Conservation (phyloP, 1,140 invertebrate species). For the Cyclargus thomasi region DNA sequence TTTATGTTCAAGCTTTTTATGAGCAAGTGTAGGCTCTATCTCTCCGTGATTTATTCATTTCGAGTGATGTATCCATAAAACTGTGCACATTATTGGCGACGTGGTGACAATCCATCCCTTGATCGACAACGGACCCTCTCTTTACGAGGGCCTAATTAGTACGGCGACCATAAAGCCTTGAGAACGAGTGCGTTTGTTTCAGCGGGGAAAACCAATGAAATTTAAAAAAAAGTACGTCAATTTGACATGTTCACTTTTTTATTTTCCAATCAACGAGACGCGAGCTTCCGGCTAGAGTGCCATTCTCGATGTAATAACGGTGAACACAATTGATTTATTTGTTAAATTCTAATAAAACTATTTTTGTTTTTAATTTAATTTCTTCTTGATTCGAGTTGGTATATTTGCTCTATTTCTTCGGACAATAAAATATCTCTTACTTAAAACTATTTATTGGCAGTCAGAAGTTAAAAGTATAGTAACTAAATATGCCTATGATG, state of each 20-base stretch:
- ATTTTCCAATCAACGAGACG: background rate
- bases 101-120: conserved; percentile 40
- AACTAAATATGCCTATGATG: no score
- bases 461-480: no score
- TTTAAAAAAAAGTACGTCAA: background rate
- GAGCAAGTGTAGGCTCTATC: background rate
- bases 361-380: no score
- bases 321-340: background rate
- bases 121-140: conserved; percentile 53
- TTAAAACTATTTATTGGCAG: background rate
- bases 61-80: conserved; percentile 19
- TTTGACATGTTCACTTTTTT: conserved; percentile 9
- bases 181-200: conserved; percentile 25
- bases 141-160: conserved; percentile 57
- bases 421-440: no score
- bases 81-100: conserved; percentile 16
- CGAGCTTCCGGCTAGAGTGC: background rate
- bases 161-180: conserved; percentile 37
- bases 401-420: no score
- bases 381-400: no score
- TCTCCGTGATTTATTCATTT: background rate
- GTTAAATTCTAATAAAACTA: background rate
- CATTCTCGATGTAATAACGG: background rate
- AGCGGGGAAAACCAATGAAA: conserved; percentile 13
- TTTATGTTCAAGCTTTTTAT: background rate